Conservation (phyloP, 2,113 vertebrate genomes). For the Misgurnus mizolepis region DNA sequence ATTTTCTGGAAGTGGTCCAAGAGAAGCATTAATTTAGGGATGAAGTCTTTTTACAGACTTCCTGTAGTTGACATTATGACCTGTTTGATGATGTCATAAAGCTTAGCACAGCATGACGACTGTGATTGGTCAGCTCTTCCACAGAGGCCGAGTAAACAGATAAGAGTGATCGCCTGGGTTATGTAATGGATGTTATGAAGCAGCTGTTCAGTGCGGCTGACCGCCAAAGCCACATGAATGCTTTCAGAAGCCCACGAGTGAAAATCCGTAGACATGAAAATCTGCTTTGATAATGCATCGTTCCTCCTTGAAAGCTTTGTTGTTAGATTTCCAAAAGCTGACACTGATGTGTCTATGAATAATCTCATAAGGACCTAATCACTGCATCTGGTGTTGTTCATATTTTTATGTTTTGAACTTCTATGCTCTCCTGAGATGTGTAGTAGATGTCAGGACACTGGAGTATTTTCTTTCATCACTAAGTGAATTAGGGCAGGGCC, state of each 20-base stretch:
- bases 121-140: conserved; percentile 6
- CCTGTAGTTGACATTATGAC: conserved; percentile 7
- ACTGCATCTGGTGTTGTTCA: background rate
- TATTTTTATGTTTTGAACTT: background rate
- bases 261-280: background rate
- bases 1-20: conserved; percentile 34
- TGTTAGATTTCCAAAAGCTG: too few relatives aligned
- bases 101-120: background rate
- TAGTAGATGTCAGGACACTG: conserved; percentile 26
- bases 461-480: conserved; percentile 13
- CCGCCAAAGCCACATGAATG: background rate
- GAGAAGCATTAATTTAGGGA: background rate
- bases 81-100: background rate
- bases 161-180: conserved; percentile 12
- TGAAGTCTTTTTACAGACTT: background rate
- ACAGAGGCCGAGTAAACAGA: background rate
- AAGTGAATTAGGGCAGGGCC: conserved; percentile 27
- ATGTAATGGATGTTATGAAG: conserved; percentile 38
- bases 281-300: background rate
- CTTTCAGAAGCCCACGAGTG: background rate
- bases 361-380: too few relatives aligned
- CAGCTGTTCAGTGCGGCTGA: conserved; percentile 33
- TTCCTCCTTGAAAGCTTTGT: background rate
- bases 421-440: background rate
- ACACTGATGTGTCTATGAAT: background rate